Conservation (phyloP, 2,797 vertebrate genomes). For the Karalla daura region DNA sequence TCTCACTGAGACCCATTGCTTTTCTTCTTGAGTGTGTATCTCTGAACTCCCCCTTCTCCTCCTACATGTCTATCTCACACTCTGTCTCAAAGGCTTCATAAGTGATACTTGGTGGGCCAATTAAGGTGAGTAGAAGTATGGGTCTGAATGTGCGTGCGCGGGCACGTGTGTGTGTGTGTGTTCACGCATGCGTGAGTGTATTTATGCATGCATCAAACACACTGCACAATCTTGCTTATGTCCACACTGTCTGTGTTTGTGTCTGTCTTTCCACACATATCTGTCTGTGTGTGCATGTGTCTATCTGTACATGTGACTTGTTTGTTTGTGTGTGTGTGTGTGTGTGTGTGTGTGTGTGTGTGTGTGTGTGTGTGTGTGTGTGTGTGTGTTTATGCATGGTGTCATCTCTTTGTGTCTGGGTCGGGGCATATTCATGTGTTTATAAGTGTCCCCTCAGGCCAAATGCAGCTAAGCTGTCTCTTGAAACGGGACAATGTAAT, state of each 20-base stretch:
- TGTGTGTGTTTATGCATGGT: slow-evolving; percentile 64
- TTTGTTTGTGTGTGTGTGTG: slow-evolving; percentile 67
- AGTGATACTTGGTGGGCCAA: slow-evolving; percentile 87
- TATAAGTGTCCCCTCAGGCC: slow-evolving; percentile 82
- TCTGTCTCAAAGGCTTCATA: slow-evolving; percentile 86
- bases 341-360: slow-evolving; percentile 52
- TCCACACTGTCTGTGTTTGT: slow-evolving; percentile 78
- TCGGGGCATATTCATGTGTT: slow-evolving; percentile 79
- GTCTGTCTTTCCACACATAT: slow-evolving; percentile 66
- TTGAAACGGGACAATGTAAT: slow-evolving; percentile 64
- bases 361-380: slow-evolving; percentile 14
- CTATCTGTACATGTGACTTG: too few species aligned
- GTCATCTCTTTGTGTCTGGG: slow-evolving; percentile 85
- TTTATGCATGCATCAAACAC: slow-evolving; percentile 81
- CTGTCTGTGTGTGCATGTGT: slow-evolving; percentile 32
- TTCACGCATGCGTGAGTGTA: slow-evolving; percentile 73
- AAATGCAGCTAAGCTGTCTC: slow-evolving; percentile 71
- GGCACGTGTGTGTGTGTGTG: slow-evolving; percentile 31
- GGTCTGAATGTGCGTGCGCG: slow-evolving; percentile 33
- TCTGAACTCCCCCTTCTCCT: slow-evolving; percentile 72
- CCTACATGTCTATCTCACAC: slow-evolving; percentile 74
- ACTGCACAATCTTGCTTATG: slow-evolving; percentile 70
- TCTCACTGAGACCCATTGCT: slow-evolving; percentile 58
- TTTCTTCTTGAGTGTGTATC: slow-evolving; percentile 68
- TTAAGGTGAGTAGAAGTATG: slow-evolving; percentile 83